A percentile compares a stretch with the other conserved stretches of the same genome.
phyloP scores from a whole-genome alignment of 2,113 vertebrate species.

The Paracanthobrama guichenoti region DNA sequence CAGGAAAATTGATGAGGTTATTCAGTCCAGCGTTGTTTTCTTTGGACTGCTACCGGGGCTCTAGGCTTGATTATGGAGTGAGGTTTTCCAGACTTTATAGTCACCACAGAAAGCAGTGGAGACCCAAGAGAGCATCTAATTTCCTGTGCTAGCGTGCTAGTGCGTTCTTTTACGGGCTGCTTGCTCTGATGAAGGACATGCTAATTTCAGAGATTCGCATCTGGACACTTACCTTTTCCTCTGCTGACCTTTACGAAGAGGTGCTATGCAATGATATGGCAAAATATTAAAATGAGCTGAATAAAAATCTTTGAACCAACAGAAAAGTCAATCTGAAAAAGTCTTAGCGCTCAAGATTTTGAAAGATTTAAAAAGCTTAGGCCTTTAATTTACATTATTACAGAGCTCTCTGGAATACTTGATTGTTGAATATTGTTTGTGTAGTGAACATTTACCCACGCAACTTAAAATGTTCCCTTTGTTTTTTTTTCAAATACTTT shows the following conservation, averaged over 20 bases:
- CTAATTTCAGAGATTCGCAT: slow-evolving; percentile 64
- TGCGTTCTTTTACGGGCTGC: slow-evolving; percentile 51
- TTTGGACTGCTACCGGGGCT: slow-evolving; percentile 57
- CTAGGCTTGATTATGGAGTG: slow-evolving; percentile 50
- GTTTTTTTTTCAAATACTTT: neutral
- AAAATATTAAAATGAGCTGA: slow-evolving; percentile 12
- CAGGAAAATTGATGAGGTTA: slow-evolving; percentile 62
- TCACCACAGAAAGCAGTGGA: slow-evolving; percentile 55
- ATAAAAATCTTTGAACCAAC: neutral
- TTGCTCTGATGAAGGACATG: slow-evolving; percentile 57
- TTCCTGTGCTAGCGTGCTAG: slow-evolving; percentile 64
- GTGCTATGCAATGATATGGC: neutral
- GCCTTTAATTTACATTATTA: neutral
- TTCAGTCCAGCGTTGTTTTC: slow-evolving; percentile 67
- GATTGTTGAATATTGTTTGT: neutral
- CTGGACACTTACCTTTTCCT: slow-evolving; percentile 49
- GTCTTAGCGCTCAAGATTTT: neutral
- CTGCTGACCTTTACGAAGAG: slow-evolving; percentile 33
- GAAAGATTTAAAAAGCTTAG: neutral
- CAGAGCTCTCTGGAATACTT: neutral
- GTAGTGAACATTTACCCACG: neutral
- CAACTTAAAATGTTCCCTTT: neutral
- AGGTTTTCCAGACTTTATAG: slow-evolving; percentile 65
- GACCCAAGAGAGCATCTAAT: slow-evolving; percentile 69
- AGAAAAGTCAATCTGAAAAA: neutral